Evolutionary conservation across 2,888 invertebrate species (phyloP).

Genomic region (Troides oblongomaculatus): DNA sequence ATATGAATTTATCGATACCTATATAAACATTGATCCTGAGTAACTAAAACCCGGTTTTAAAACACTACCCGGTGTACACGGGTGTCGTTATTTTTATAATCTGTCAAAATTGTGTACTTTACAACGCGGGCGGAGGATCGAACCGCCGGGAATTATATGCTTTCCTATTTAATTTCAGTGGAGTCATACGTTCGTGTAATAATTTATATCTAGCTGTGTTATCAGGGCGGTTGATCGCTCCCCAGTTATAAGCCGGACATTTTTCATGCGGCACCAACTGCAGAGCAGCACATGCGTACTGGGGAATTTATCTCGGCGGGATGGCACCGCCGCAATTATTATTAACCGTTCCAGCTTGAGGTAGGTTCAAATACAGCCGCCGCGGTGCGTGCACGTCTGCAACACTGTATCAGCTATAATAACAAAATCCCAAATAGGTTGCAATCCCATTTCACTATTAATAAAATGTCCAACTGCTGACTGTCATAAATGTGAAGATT

Average conservation of each 20-base stretch:
- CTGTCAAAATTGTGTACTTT: constrained; percentile 78
- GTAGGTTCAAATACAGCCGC: constrained; percentile 15
- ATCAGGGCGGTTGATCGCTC: constrained; percentile 73
- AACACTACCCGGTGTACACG: constrained; percentile 71
- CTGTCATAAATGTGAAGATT: no score
- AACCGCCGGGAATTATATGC: constrained; percentile 75
- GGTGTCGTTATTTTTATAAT: constrained; percentile 76
- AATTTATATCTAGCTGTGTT: constrained; percentile 75
- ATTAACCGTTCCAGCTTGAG: constrained; percentile 46
- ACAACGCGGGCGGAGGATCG: constrained; percentile 67
- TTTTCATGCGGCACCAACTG: constrained; percentile 68
- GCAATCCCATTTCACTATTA: neutral
- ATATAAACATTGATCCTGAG: constrained; percentile 2
- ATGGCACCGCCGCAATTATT: constrained; percentile 66
- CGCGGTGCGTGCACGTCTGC: constrained; percentile 7
- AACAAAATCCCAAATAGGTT: neutral
- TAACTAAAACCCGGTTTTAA: constrained; percentile 46
- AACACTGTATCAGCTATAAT: neutral
- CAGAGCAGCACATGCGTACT: constrained; percentile 50
- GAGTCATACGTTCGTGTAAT: constrained; percentile 73
- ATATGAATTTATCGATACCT: neutral
- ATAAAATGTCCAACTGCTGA: no score
- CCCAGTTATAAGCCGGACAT: constrained; percentile 77
- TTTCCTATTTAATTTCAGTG: constrained; percentile 79
- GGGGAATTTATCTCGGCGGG: constrained; percentile 69